These are phyloP conservation scores for Carabus problematicus DNA, from an alignment of 2,888 invertebrate species.

Conservation along the genomic window DNA sequence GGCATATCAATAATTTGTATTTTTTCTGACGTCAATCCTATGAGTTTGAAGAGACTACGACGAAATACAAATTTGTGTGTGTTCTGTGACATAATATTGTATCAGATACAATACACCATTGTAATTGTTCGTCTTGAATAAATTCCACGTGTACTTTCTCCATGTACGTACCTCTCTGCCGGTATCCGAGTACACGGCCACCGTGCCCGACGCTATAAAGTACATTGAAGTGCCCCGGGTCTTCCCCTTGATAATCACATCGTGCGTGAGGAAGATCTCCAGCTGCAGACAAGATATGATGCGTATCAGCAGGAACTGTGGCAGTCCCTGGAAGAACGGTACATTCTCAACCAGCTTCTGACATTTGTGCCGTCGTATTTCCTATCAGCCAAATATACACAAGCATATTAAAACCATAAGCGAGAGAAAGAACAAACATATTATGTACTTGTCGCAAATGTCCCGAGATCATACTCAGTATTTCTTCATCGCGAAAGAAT, in stretches of 20 bases:
- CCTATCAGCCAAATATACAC: no score
- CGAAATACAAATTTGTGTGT: no score
- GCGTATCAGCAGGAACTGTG: constrained; percentile 59
- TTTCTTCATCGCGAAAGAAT: constrained; percentile 66
- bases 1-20: no score
- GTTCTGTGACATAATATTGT: no score
- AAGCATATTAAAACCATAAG: no score
- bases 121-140: no score
- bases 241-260: constrained; percentile 62
- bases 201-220: constrained; percentile 65
- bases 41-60: no score
- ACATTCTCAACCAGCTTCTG: constrained; percentile 64
- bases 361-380: constrained; percentile 53
- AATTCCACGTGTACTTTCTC: no score
- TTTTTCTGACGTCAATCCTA: no score
- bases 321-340: constrained; percentile 63
- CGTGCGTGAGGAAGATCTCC: constrained; percentile 64
- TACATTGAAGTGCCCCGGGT: constrained; percentile 65
- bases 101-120: no score
- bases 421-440: no score
- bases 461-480: constrained; percentile 64
- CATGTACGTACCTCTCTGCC: constrained; percentile 56
- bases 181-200: constrained; percentile 62
- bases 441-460: constrained; percentile 54
- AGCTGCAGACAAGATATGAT: constrained; percentile 62